Conservation (phyloP, 2,113 vertebrate genomes). For the Tenebrosternarchus preto region DNA sequence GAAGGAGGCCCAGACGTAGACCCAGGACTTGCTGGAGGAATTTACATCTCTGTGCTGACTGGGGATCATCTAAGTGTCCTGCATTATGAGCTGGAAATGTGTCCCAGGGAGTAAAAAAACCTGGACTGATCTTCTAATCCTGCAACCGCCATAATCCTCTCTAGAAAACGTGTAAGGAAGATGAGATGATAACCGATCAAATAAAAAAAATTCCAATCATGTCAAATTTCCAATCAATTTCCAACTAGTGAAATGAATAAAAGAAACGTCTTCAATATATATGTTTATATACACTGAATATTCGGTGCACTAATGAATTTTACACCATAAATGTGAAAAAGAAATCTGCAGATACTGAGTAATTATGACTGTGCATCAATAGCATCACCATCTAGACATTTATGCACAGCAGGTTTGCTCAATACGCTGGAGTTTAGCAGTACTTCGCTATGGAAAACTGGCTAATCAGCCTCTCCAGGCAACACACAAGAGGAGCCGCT, state of each 20-base stretch:
- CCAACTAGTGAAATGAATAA: neutral
- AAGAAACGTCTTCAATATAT: neutral
- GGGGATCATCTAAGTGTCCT: too few relatives aligned
- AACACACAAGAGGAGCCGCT: slow-evolving; percentile 55
- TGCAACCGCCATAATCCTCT: too few relatives aligned
- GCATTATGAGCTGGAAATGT: too few relatives aligned
- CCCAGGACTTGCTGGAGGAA: too few relatives aligned
- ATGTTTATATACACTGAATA: neutral
- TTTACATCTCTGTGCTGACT: too few relatives aligned
- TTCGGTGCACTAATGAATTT: neutral
- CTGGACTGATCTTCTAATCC: too few relatives aligned
- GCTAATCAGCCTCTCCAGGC: slow-evolving; percentile 59
- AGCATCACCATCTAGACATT: slow-evolving; percentile 40
- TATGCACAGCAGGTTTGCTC: slow-evolving; percentile 43
- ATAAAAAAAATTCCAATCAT: neutral
- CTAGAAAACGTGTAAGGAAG: too few relatives aligned
- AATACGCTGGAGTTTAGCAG: slow-evolving; percentile 50
- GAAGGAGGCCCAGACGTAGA: too few relatives aligned
- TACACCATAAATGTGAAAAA: neutral
- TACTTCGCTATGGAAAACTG: slow-evolving; percentile 53
- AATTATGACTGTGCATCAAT: slow-evolving; percentile 39
- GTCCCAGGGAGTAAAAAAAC: too few relatives aligned
- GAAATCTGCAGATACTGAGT: slow-evolving; percentile 20
- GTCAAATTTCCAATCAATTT: neutral
- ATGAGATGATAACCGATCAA: neutral